Evolutionary conservation across 2,888 invertebrate species (phyloP), one percentile per base, ranked within the genome.

Genomic region (Diaprepes abbreviatus): DNA sequence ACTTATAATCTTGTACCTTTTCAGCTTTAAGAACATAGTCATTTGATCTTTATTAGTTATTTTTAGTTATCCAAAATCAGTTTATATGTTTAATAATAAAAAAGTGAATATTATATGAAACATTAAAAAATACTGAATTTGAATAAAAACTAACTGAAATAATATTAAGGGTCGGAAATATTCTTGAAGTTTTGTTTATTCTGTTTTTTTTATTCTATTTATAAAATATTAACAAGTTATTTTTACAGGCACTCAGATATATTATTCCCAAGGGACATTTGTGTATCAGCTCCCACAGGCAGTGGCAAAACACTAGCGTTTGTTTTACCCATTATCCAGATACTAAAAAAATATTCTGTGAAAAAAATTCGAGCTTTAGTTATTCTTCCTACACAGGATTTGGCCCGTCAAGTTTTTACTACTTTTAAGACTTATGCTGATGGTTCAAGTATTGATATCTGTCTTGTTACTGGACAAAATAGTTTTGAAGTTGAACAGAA

Each of bases 281-380:
- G 98, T 85, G 95, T 99, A 24, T 97, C 96, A 40, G 97, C 98
- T 14, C 97, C 98, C 0, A 98, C 98, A 1, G 98, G 97, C 14
- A 97, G 97, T 86, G 98, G 98, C 16, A 98, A 98, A 87, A 98
- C 98, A 0, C 85, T 98, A 66, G 92, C 97, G 2, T 98, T 95
- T 88, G 95, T 94, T 52, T 85, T 98, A 71, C 98, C 98, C 5
- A 90, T 98, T 50, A 86, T 98, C 35, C 94, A 96, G 86, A 88
- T 91, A 54, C 71, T 83, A 55, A 80, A 78, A 69, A 74, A 72
- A 57, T 69, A 79, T 55, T 73, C 71, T 28, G 69, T 79, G 3
- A 83, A 79, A 64, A 88, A 89, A 80, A 87, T 95, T 21, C 87
- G 94, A 75, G 97, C 96, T 14, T 84, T 99, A 67, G 89, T 97